phyloP scores from a whole-genome alignment of 2,888 invertebrate species.

The Acrobasis suavella region DNA sequence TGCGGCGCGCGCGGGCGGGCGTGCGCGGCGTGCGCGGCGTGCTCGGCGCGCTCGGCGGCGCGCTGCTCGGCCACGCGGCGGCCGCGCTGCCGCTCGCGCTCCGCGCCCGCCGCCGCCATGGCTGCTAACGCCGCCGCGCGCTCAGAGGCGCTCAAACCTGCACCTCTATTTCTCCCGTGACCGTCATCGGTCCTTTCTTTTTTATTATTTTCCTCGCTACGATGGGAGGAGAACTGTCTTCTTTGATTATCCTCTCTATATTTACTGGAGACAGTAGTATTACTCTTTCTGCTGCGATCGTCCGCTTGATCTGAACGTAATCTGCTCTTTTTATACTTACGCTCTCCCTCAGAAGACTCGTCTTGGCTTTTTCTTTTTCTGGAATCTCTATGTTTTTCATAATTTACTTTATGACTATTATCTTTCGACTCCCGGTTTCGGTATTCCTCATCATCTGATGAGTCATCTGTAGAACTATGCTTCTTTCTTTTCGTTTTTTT shows the following conservation, averaged over 20 bases:
- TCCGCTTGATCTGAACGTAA: constrained; percentile 28
- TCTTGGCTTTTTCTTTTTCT: constrained; percentile 41
- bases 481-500: constrained; percentile 57
- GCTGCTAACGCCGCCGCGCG: constrained; percentile 83
- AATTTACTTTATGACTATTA: constrained; percentile 27
- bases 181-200: not conserved
- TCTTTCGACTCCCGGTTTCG: constrained; percentile 23
- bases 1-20: constrained; percentile 76
- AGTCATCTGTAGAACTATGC: constrained; percentile 31
- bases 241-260: not conserved
- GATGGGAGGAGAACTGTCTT: not conserved
- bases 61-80: constrained; percentile 84
- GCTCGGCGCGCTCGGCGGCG: constrained; percentile 63
- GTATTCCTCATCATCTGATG: constrained; percentile 21
- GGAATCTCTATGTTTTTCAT: constrained; percentile 29
- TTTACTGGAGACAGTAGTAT: not conserved
- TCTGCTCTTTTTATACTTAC: constrained; percentile 35
- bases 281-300: not conserved
- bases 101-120: constrained; percentile 92
- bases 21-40: constrained; percentile 57
- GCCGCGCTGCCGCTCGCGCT: constrained; percentile 86
- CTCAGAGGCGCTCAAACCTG: constrained; percentile 71
- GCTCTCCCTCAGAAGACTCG: constrained; percentile 35
- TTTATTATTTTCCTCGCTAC: not conserved
- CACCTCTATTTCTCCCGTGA: constrained; percentile 30